Evolutionary conservation across 2,113 vertebrate genomes (phyloP).

Genomic region (Nothocercus nigrocapillus): DNA sequence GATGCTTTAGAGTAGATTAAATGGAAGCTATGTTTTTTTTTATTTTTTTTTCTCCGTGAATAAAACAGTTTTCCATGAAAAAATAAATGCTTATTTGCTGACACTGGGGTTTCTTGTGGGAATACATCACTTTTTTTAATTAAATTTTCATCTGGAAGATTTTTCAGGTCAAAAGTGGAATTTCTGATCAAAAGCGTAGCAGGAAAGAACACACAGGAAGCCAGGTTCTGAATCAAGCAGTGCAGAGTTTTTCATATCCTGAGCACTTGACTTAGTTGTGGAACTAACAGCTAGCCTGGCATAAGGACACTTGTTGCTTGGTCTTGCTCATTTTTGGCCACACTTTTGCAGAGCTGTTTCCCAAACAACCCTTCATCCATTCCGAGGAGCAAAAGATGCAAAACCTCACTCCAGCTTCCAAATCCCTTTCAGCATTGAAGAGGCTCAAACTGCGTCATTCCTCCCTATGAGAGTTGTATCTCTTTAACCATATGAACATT

Average conservation of each 20-base stretch:
- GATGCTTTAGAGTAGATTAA: not conserved
- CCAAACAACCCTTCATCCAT: not conserved
- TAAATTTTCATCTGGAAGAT: conserved; percentile 70
- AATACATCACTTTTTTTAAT: conserved; percentile 53
- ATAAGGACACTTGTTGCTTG: not conserved
- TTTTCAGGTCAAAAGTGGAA: conserved; percentile 66
- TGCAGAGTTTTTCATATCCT: not conserved
- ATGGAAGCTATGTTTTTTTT: not conserved
- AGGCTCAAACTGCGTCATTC: not conserved
- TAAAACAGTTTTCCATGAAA: not conserved
- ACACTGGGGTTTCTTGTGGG: conserved; percentile 53
- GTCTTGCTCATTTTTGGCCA: not conserved
- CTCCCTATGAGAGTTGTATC: not conserved
- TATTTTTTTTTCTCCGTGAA: not conserved
- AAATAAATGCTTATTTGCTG: conserved; percentile 40
- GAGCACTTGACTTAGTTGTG: fast-evolving
- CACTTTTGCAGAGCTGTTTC: not conserved
- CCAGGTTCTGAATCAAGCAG: not conserved
- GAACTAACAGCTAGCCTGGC: not conserved
- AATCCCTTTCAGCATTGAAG: not conserved
- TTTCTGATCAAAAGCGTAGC: conserved; percentile 49
- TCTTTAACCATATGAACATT: not conserved
- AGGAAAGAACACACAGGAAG: conserved; percentile 56
- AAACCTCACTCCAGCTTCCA: not conserved
- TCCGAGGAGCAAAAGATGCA: not conserved